Conservation (phyloP, 2,113 vertebrate species). For the Psophia crepitans region DNA sequence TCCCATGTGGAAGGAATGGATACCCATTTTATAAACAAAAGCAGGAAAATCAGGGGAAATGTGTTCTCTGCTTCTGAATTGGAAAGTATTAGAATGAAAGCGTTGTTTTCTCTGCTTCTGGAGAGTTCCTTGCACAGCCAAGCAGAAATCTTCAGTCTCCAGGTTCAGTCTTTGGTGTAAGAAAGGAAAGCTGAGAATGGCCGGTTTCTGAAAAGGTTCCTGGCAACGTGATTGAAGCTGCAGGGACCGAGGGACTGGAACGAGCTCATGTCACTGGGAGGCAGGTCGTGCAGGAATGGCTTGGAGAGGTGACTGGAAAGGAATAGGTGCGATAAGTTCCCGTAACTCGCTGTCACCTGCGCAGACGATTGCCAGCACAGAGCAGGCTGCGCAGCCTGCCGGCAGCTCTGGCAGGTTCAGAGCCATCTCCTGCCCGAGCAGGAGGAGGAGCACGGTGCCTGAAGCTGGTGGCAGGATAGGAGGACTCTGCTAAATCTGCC, state of each 20-base stretch:
- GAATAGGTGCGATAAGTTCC: neutral
- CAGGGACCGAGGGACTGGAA: neutral
- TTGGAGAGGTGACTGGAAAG: neutral
- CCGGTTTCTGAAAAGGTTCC: neutral
- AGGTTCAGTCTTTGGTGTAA: neutral
- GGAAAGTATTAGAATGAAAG: neutral
- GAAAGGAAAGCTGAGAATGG: neutral
- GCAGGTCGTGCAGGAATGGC: neutral
- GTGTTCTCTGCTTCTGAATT: neutral
- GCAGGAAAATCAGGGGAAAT: neutral
- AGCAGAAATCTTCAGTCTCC: neutral
- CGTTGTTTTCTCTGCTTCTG: neutral
- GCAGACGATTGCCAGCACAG: neutral
- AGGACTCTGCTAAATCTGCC: neutral
- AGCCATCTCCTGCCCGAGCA: neutral
- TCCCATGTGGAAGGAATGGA: neutral
- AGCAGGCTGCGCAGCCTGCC: neutral
- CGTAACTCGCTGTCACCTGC: neutral
- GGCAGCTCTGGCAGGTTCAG: neutral
- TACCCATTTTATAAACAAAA: neutral
- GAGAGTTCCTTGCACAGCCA: neutral
- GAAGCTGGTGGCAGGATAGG: neutral
- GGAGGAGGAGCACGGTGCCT: neutral
- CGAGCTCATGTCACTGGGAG: fast-evolving
- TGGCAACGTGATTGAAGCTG: neutral